phyloP scores from a whole-genome alignment of 2,888 invertebrate genomes.

The Tethea ocularis region DNA sequence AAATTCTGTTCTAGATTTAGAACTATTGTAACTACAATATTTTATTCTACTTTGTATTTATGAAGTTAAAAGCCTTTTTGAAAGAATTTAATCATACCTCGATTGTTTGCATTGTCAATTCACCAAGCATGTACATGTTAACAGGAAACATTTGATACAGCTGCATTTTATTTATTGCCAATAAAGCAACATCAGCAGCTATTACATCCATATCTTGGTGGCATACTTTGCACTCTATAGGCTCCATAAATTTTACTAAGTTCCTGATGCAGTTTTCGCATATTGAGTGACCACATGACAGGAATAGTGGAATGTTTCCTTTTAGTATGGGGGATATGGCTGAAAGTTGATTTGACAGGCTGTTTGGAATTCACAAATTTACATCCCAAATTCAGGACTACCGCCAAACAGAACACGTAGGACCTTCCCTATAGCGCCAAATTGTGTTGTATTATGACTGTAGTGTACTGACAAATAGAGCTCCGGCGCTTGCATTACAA shows the following conservation, averaged over 20 bases:
- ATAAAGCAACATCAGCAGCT: constrained; percentile 33
- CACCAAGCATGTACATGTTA: constrained; percentile 67
- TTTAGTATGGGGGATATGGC: constrained; percentile 42
- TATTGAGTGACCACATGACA: constrained; percentile 87
- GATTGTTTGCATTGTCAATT: constrained; percentile 52
- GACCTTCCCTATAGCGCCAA: too few relatives aligned
- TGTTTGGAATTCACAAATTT: too few relatives aligned
- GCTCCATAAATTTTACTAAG: constrained; percentile 61
- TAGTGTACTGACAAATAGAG: too few relatives aligned
- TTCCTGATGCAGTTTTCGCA: constrained; percentile 86
- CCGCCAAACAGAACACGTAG: too few relatives aligned
- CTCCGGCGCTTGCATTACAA: too few relatives aligned
- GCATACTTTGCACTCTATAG: constrained; percentile 79
- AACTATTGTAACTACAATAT: too few relatives aligned
- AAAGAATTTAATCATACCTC: constrained; percentile 44
- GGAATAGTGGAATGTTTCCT: constrained; percentile 81
- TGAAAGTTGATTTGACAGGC: constrained; percentile 19
- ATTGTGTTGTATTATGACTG: too few relatives aligned
- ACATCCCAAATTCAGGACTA: too few relatives aligned
- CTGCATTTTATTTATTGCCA: constrained; percentile 46
- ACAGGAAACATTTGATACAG: constrained; percentile 64
- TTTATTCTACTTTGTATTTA: not conserved
- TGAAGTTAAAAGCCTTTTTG: too few relatives aligned
- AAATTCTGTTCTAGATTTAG: too few relatives aligned
- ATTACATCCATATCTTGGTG: constrained; percentile 53